Percentiles rank a stretch among this genome's conserved stretches.
Conservation (phyloP, 2,797 vertebrate genomes). For the Sphenodon punctatus region DNA sequence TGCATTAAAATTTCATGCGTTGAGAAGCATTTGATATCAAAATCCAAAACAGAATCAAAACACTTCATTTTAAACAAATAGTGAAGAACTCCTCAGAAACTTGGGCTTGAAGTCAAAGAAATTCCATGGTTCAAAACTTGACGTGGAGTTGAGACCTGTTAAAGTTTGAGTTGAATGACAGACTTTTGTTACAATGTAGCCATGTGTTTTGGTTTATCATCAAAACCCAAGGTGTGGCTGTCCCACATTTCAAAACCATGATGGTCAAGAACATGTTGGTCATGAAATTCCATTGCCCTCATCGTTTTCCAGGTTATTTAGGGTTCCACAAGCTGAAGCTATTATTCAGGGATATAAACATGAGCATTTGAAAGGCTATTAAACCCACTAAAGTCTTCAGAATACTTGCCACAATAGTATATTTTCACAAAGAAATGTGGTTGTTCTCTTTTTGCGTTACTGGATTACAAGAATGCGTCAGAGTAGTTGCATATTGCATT, state of each 20-base stretch:
- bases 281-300: conserved; percentile 22
- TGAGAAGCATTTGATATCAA: conserved; percentile 70
- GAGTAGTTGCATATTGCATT: neutral
- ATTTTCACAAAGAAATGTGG: conserved; percentile 25
- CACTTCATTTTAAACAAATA: conserved; percentile 20
- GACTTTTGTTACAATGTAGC: neutral
- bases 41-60: conserved; percentile 71
- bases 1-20: conserved; percentile 75
- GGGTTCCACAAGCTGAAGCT: conserved; percentile 38
- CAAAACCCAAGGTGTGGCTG: conserved; percentile 10
- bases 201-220: neutral
- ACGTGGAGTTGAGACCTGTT: rapidly evolving
- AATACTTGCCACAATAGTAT: neutral
- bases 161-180: neutral
- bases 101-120: conserved; percentile 29
- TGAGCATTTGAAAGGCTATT: neutral
- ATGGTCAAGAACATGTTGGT: conserved; percentile 7
- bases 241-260: conserved; percentile 21
- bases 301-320: conserved; percentile 57
- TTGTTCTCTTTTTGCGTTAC: conserved; percentile 43
- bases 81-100: conserved; percentile 24
- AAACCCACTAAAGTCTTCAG: neutral
- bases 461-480: neutral
- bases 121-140: neutral
- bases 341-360: neutral